Percentiles rank a stretch among this genome's conserved stretches.
Conservation (phyloP, 2,797 vertebrate genomes). For the Anas acuta region DNA sequence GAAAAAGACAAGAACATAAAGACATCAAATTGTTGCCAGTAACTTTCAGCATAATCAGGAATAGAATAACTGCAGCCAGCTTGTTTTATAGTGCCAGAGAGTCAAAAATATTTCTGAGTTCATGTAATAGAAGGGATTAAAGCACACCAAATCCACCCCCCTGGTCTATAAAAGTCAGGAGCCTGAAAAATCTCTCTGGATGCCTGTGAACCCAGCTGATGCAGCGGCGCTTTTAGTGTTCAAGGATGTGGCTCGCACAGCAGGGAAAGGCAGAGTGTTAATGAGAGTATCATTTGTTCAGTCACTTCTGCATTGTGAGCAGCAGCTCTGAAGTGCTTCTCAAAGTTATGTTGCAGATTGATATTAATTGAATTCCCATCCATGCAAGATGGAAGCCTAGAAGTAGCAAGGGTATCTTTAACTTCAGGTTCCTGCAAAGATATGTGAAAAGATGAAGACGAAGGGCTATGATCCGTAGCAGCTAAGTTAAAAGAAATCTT, state of each 20-base stretch:
- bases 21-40: constrained; percentile 43
- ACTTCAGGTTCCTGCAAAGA: constrained; percentile 40
- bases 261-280: constrained; percentile 55
- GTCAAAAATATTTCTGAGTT: constrained; percentile 56
- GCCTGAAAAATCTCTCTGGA: constrained; percentile 58
- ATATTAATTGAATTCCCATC: constrained; percentile 58
- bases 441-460: background rate
- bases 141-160: constrained; percentile 61
- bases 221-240: constrained; percentile 61
- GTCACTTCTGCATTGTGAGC: constrained; percentile 44
- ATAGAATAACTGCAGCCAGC: constrained; percentile 25
- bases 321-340: constrained; percentile 55
- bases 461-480: background rate
- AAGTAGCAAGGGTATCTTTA: constrained; percentile 13
- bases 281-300: constrained; percentile 65
- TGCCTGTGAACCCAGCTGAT: constrained; percentile 64
- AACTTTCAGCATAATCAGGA: constrained; percentile 57
- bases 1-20: background rate
- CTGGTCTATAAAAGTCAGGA: constrained; percentile 63
- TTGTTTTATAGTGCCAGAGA: constrained; percentile 40
- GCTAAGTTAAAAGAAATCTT: constrained; percentile 7
- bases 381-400: constrained; percentile 18
- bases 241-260: constrained; percentile 59
- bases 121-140: constrained; percentile 57
- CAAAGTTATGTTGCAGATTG: constrained; percentile 49